These are phyloP conservation scores for Andrena hattorfiana DNA, from an alignment of 2,888 invertebrate genomes.

Conservation along the genomic window DNA sequence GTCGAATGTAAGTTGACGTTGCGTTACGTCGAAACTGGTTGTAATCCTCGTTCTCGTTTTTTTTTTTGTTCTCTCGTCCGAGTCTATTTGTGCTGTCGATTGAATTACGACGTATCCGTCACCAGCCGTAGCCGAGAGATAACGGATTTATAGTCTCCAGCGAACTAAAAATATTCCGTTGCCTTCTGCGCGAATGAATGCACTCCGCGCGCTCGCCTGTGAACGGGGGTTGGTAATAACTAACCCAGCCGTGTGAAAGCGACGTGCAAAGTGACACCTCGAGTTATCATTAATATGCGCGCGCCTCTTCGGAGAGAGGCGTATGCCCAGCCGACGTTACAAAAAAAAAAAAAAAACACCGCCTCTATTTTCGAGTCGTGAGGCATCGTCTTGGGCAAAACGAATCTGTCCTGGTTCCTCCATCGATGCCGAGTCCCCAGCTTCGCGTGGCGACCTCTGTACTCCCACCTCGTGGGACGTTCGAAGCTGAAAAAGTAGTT, in stretches of 20 bases:
- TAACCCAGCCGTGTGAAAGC: slow-evolving; percentile 74
- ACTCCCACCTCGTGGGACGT: not conserved
- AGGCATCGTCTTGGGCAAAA: not conserved
- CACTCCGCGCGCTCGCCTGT: slow-evolving; percentile 55
- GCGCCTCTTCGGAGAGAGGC: not conserved
- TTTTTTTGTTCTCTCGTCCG: not conserved
- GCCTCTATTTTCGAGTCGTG: slow-evolving; percentile 16
- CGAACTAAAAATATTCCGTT: slow-evolving; percentile 78
- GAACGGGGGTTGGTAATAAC: slow-evolving; percentile 71
- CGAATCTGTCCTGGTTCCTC: not conserved
- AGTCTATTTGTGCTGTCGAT: slow-evolving; percentile 74
- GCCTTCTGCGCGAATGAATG: slow-evolving; percentile 75
- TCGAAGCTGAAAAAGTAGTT: not conserved
- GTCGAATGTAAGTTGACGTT: slow-evolving; percentile 58
- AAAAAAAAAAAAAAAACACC: slow-evolving; percentile 4
- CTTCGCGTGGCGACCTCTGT: not conserved
- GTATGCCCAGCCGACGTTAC: not conserved
- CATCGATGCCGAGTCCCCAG: not conserved
- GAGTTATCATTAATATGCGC: slow-evolving; percentile 62
- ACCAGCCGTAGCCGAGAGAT: slow-evolving; percentile 70
- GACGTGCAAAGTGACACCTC: slow-evolving; percentile 71
- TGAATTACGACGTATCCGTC: slow-evolving; percentile 79
- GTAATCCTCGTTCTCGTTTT: slow-evolving; percentile 53
- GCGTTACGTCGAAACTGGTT: slow-evolving; percentile 49
- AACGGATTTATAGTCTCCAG: slow-evolving; percentile 79